Conservation (phyloP, 1,140 invertebrate genomes). For the Apis mellifera region DNA sequence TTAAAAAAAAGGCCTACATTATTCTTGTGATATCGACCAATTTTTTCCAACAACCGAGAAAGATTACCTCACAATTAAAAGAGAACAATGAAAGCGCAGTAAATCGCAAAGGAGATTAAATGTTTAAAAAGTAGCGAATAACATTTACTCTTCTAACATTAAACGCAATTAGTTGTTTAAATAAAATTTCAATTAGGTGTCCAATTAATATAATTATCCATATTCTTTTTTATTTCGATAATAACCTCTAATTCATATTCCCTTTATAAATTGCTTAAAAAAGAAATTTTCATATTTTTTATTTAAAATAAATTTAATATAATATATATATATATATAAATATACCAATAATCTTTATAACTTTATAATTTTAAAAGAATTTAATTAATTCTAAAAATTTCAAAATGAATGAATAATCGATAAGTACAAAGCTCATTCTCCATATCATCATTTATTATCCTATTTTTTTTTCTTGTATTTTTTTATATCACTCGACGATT, state of each 20-base stretch:
- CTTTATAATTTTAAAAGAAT: too few relatives aligned
- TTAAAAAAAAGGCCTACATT: constrained; percentile 10
- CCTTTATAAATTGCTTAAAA: too few relatives aligned
- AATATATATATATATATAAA: too few relatives aligned
- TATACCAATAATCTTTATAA: neutral
- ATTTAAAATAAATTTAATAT: too few relatives aligned
- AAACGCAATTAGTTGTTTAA: neutral
- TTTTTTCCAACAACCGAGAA: constrained; percentile 5
- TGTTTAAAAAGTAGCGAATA: neutral
- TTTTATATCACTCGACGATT: too few relatives aligned
- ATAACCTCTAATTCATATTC: neutral
- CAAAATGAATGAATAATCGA: too few relatives aligned
- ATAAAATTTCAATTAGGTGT: neutral
- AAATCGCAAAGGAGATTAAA: constrained; percentile 13
- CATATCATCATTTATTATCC: too few relatives aligned
- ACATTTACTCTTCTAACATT: neutral
- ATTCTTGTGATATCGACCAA: neutral
- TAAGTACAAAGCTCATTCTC: too few relatives aligned
- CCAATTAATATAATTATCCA: neutral
- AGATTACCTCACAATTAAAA: constrained; percentile 16
- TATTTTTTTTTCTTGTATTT: too few relatives aligned
- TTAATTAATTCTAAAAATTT: neutral
- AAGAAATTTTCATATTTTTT: too few relatives aligned
- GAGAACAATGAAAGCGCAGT: neutral
- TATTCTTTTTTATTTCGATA: neutral